These are phyloP conservation scores for Montipora cactus DNA, from an alignment of 64 coral and sea anemone species.

Conservation along the genomic window DNA sequence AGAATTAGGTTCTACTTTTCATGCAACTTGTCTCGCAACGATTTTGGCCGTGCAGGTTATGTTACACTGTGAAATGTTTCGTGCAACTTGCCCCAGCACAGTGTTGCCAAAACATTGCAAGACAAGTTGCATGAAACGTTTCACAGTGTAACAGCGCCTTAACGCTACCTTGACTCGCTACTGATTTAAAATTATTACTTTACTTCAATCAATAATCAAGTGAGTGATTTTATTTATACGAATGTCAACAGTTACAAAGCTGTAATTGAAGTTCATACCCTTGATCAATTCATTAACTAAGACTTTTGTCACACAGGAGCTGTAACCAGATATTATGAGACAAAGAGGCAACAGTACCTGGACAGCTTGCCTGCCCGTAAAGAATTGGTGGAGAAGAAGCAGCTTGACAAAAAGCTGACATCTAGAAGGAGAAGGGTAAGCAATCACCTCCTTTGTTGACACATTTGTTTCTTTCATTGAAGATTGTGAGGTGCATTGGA, in stretches of 20 bases:
- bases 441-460: neutral
- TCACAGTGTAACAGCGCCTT: too few species aligned
- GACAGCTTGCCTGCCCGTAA: slow-evolving; percentile 20
- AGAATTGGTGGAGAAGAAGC: slow-evolving; percentile 22
- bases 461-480: neutral
- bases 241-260: neutral
- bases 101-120: too few species aligned
- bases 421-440: slow-evolving; percentile 46
- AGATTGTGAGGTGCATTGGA: neutral
- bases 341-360: slow-evolving; percentile 35
- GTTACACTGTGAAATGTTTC: too few species aligned
- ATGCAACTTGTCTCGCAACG: too few species aligned
- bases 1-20: too few species aligned
- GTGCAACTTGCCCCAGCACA: too few species aligned
- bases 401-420: slow-evolving; percentile 24
- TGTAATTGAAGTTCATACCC: neutral
- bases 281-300: neutral
- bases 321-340: slow-evolving; percentile 48
- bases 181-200: neutral
- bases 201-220: neutral
- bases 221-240: neutral
- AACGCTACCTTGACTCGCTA: neutral
- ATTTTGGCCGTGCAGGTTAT: too few species aligned
- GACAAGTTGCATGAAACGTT: too few species aligned
- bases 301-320: neutral